These are phyloP conservation scores for Gallinago media DNA, from an alignment of 2,113 vertebrate genomes.

Conservation along the genomic window DNA sequence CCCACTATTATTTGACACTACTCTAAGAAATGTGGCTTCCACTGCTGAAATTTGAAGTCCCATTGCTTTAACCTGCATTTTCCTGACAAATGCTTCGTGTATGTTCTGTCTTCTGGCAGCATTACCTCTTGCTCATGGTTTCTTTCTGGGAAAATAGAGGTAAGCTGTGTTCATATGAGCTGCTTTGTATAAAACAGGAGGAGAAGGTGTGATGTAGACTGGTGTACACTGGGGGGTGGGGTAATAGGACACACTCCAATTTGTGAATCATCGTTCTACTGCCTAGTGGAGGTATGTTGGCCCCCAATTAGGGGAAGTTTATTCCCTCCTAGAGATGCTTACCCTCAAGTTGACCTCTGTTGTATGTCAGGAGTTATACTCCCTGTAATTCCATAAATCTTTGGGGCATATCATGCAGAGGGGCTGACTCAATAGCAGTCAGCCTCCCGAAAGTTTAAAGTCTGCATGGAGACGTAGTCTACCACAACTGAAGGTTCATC, in stretches of 20 bases:
- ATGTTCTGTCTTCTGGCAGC: not conserved
- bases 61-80: not conserved
- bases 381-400: not conserved
- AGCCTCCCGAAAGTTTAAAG: not conserved
- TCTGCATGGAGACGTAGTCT: not conserved
- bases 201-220: not conserved
- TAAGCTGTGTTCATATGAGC: not conserved
- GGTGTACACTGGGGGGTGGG: not conserved
- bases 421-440: not conserved
- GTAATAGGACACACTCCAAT: not conserved
- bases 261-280: not conserved
- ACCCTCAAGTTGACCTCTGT: not conserved
- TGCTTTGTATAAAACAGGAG: not conserved
- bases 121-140: not conserved
- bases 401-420: not conserved
- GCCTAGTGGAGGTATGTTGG: not conserved
- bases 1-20: not conserved
- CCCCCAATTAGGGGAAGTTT: not conserved
- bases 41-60: not conserved
- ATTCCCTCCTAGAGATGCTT: not conserved
- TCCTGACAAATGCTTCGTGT: not conserved
- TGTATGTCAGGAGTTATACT: not conserved
- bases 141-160: not conserved
- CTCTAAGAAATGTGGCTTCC: not conserved
- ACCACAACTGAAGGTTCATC: not conserved